These are phyloP conservation scores for Dichetophora obliterata DNA, from an alignment of 2,888 invertebrate genomes.

Conservation along the genomic window DNA sequence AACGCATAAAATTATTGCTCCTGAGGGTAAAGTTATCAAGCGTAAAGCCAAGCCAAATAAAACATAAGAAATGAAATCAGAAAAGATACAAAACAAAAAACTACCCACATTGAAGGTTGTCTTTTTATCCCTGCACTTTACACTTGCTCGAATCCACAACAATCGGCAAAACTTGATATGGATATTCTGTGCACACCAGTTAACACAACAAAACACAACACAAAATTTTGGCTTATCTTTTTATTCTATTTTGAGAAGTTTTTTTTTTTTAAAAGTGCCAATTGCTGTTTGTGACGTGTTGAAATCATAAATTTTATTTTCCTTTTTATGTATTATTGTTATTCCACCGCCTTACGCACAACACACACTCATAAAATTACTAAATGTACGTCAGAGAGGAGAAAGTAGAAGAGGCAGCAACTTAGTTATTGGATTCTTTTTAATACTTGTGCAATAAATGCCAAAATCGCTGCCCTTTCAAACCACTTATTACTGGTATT, in stretches of 20 bases:
- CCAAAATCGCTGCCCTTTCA: constrained; percentile 8
- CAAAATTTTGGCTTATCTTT: too few relatives aligned
- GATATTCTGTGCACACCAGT: constrained; percentile 40
- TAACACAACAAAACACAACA: constrained; percentile 1
- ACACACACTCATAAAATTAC: background rate
- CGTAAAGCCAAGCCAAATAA: background rate
- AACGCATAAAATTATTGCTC: constrained; percentile 36
- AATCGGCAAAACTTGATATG: constrained; percentile 33
- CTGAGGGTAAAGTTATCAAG: constrained; percentile 31
- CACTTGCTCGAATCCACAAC: background rate
- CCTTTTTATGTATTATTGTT: too few relatives aligned
- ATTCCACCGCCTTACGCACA: too few relatives aligned
- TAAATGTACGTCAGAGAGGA: background rate
- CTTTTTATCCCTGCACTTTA: too few relatives aligned
- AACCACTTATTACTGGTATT: constrained; percentile 6
- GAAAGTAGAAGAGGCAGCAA: too few relatives aligned
- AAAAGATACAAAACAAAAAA: background rate
- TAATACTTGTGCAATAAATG: background rate
- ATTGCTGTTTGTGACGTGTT: constrained; percentile 39
- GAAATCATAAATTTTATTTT: constrained; percentile 40
- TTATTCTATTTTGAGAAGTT: background rate
- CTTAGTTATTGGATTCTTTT: background rate
- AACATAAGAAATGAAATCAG: background rate
- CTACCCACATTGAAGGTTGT: background rate
- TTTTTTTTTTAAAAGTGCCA: constrained; percentile 22